A percentile compares a stretch with the other conserved stretches of the same genome.
Evolutionary conservation across 2,888 invertebrate genomes (phyloP).

Genomic region (Hirudinaria manillensis): DNA sequence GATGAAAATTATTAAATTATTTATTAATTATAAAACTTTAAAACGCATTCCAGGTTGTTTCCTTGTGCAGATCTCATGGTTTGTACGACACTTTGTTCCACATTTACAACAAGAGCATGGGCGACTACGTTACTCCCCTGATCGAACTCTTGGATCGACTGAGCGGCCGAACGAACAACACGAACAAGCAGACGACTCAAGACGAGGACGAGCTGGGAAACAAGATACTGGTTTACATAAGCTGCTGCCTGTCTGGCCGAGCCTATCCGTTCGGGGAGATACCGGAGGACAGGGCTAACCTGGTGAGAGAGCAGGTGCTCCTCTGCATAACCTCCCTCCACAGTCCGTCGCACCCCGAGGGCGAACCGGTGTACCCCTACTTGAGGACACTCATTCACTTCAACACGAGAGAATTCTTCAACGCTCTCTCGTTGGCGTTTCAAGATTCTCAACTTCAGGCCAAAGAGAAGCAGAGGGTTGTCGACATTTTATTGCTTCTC

Average conservation of each 20-base stretch:
- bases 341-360: constrained; percentile 33
- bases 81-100: constrained; percentile 69
- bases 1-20: no score
- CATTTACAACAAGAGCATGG: constrained; percentile 70
- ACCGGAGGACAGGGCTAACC: constrained; percentile 60
- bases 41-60: constrained; percentile 55
- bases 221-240: constrained; percentile 75
- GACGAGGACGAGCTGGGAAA: constrained; percentile 66
- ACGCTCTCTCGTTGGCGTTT: constrained; percentile 77
- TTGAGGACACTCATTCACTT: constrained; percentile 60
- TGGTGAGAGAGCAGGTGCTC: constrained; percentile 70
- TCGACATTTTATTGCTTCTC: constrained; percentile 71
- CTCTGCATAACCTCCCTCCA: constrained; percentile 38
- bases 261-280: constrained; percentile 69
- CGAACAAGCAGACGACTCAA: constrained; percentile 53
- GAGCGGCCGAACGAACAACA: constrained; percentile 37
- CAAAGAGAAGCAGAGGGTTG: constrained; percentile 66
- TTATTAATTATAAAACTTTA: not conserved
- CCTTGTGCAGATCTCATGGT: constrained; percentile 61
- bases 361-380: constrained; percentile 41
- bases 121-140: constrained; percentile 69
- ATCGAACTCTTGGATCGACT: constrained; percentile 57
- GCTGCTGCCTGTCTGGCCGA: constrained; percentile 77
- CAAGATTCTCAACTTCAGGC: constrained; percentile 71
- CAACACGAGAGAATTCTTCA: constrained; percentile 77